Conservation (phyloP, 2,888 invertebrate genomes). For the Scrobipalpa costella region DNA sequence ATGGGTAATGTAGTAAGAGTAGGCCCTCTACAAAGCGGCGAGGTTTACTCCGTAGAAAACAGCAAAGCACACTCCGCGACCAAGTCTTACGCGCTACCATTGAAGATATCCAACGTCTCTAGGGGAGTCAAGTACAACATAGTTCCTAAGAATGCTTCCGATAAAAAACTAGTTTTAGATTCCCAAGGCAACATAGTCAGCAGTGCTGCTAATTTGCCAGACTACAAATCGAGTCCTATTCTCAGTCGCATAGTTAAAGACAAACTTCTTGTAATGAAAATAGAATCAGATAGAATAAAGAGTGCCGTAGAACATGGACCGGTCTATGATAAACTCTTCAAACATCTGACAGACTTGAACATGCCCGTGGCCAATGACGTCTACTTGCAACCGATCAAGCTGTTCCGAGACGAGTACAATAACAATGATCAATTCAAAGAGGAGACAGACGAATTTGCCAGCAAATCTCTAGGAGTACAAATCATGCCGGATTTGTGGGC, state of each 20-base stretch:
- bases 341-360: constrained; percentile 75
- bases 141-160: constrained; percentile 75
- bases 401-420: constrained; percentile 78
- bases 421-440: constrained; percentile 78
- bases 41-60: constrained; percentile 69
- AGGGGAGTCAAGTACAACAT: constrained; percentile 75
- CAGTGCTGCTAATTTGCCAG: constrained; percentile 73
- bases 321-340: constrained; percentile 81
- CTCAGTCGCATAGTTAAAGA: constrained; percentile 75
- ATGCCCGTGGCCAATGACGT: constrained; percentile 77
- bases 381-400: constrained; percentile 78
- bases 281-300: constrained; percentile 80
- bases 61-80: constrained; percentile 66
- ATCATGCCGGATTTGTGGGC: constrained; percentile 71
- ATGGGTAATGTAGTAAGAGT: constrained; percentile 87
- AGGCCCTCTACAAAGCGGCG: constrained; percentile 74
- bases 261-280: constrained; percentile 76
- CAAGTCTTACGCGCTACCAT: constrained; percentile 73
- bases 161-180: constrained; percentile 74
- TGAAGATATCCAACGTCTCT: constrained; percentile 74
- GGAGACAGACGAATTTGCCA: constrained; percentile 76
- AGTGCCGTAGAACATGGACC: constrained; percentile 82
- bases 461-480: constrained; percentile 71
- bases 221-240: constrained; percentile 72
- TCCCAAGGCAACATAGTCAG: constrained; percentile 75